Conservation (phyloP, 2,888 invertebrate genomes). For the Cremastobaeus sp. region DNA sequence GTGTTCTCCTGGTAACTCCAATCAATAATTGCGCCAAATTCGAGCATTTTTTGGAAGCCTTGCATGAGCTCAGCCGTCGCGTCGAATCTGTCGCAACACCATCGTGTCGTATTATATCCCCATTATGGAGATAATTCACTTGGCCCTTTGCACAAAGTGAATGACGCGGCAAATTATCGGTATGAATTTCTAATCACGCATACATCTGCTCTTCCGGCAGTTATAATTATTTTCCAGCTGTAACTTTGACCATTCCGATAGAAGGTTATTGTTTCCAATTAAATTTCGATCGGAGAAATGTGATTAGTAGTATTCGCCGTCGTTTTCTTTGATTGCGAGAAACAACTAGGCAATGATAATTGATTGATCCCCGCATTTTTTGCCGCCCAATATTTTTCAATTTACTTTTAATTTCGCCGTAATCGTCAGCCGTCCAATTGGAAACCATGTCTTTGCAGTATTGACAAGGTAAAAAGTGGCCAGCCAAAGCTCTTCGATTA, state of each 20-base stretch:
- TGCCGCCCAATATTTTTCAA: constrained; percentile 30
- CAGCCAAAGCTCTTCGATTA: constrained; percentile 36
- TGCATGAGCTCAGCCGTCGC: background rate
- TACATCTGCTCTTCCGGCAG: constrained; percentile 24
- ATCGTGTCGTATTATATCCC: constrained; percentile 16
- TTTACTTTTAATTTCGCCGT: constrained; percentile 14
- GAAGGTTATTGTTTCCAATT: constrained; percentile 25
- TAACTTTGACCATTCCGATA: constrained; percentile 19
- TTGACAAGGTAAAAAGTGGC: constrained; percentile 40
- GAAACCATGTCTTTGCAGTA: constrained; percentile 3
- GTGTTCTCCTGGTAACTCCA: too few species aligned
- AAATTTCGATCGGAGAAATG: constrained; percentile 9
- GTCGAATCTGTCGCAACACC: constrained; percentile 4
- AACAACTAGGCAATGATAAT: constrained; percentile 1
- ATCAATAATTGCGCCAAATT: background rate
- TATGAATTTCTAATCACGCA: constrained; percentile 51
- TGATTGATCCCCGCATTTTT: constrained; percentile 8
- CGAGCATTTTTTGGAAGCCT: constrained; percentile 4
- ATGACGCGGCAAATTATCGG: constrained; percentile 40
- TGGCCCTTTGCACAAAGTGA: constrained; percentile 27
- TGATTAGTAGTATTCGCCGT: constrained; percentile 5
- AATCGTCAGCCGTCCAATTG: constrained; percentile 18
- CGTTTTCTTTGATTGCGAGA: background rate
- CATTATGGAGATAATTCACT: constrained; percentile 34
- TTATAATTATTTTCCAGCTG: constrained; percentile 37